These are phyloP conservation scores for Xyliphius kryptos DNA, from an alignment of 2,113 vertebrate species.

Conservation along the genomic window DNA sequence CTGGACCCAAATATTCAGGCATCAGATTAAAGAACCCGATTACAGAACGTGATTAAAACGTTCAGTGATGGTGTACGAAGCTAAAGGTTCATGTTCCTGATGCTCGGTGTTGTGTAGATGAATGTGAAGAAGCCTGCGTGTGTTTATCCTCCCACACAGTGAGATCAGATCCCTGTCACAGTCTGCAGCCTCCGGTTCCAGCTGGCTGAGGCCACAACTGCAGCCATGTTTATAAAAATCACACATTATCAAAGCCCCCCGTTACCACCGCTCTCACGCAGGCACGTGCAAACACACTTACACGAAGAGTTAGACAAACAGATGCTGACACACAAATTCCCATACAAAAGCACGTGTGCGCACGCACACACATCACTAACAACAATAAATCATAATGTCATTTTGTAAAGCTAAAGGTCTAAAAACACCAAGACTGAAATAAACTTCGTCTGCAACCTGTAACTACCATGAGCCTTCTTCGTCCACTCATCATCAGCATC, in stretches of 20 bases:
- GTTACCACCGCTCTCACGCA: slow-evolving; percentile 34
- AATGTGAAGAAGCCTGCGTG: slow-evolving; percentile 16
- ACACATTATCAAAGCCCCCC: slow-evolving; percentile 39
- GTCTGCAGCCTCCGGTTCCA: slow-evolving; percentile 38
- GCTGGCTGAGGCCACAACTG: slow-evolving; percentile 24
- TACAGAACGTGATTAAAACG: background rate
- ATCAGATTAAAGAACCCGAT: background rate
- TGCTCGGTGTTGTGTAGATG: background rate
- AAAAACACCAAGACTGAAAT: too few species aligned
- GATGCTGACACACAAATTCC: too few species aligned
- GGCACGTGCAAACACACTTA: slow-evolving; percentile 2
- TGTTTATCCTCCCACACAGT: slow-evolving; percentile 42
- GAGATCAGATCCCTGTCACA: slow-evolving; percentile 26
- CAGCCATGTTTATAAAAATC: slow-evolving; percentile 42
- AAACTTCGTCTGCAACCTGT: too few species aligned
- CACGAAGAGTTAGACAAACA: background rate
- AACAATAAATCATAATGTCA: too few species aligned
- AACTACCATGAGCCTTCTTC: too few species aligned
- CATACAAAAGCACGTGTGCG: too few species aligned
- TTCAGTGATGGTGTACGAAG: too few species aligned
- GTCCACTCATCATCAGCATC: too few species aligned
- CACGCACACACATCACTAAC: too few species aligned
- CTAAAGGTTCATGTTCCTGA: too few species aligned
- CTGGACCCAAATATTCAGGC: too few species aligned
- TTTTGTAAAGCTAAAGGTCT: too few species aligned